Conservation (phyloP, 2,113 vertebrate species). For the Daphoenositta chrysoptera region DNA sequence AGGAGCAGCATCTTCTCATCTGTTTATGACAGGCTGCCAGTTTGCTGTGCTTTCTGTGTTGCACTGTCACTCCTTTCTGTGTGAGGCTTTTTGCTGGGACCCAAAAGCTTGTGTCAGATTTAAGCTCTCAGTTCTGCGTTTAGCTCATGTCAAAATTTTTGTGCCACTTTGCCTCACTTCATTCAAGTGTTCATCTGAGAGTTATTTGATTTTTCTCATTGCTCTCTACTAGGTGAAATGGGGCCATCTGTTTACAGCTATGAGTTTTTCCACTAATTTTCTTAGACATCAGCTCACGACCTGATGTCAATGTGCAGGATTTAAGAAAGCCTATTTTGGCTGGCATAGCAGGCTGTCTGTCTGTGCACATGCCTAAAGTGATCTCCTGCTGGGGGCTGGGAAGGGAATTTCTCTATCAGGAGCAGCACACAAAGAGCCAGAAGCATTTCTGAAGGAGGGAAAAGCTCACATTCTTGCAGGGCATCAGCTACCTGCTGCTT, state of each 20-base stretch:
- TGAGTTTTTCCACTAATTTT: background rate
- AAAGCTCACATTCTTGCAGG: slow-evolving; percentile 13
- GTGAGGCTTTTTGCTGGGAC: background rate
- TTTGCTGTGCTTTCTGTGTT: background rate
- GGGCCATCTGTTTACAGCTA: background rate
- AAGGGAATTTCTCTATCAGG: background rate
- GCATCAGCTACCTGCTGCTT: background rate
- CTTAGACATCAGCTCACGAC: background rate
- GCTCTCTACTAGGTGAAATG: background rate
- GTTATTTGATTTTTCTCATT: background rate
- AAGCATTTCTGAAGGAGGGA: background rate
- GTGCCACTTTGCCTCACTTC: background rate
- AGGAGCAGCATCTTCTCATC: background rate
- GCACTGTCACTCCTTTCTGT: background rate
- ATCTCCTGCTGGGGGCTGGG: background rate
- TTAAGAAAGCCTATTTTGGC: slow-evolving; percentile 29
- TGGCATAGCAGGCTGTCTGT: background rate
- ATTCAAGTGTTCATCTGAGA: background rate
- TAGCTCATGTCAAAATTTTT: background rate
- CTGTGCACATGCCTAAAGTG: slow-evolving; percentile 25
- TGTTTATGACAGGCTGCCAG: background rate
- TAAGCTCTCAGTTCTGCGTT: background rate
- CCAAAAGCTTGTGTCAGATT: fast-evolving
- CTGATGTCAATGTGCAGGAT: background rate
- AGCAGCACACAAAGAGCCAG: background rate